A percentile compares a stretch with the other conserved stretches of the same genome.
phyloP scores from a whole-genome alignment of 1,140 invertebrate genomes.

The Aplysia californica region DNA sequence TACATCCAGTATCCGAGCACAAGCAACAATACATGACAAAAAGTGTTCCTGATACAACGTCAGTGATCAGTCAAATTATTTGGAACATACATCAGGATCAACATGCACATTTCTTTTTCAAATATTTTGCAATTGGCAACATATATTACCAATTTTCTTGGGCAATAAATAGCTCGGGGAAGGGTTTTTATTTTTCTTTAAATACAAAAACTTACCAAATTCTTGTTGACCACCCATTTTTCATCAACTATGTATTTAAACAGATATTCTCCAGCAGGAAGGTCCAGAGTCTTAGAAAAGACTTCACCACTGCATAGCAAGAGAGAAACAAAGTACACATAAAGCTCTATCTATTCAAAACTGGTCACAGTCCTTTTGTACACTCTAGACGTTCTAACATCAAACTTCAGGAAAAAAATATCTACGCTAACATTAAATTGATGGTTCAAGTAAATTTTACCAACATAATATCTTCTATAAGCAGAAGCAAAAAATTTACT shows the following conservation, averaged over 20 bases:
- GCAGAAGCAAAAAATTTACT: too few relatives aligned
- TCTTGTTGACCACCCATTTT: slow-evolving; percentile 49
- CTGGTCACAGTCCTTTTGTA: too few relatives aligned
- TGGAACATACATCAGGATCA: too few relatives aligned
- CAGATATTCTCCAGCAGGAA: slow-evolving; percentile 52
- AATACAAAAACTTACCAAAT: slow-evolving; percentile 39
- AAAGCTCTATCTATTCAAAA: background rate
- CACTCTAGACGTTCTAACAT: background rate
- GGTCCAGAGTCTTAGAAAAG: slow-evolving; percentile 41
- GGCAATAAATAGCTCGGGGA: too few relatives aligned
- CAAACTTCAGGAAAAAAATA: background rate
- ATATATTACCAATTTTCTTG: too few relatives aligned
- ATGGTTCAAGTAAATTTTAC: background rate
- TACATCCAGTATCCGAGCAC: too few relatives aligned
- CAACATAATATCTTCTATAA: background rate
- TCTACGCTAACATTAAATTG: background rate
- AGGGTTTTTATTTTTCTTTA: background rate
- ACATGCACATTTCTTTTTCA: too few relatives aligned
- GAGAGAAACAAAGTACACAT: background rate
- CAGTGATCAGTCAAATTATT: too few relatives aligned
- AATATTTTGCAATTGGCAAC: too few relatives aligned
- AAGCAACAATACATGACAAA: too few relatives aligned
- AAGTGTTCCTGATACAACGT: too few relatives aligned
- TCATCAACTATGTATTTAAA: slow-evolving; percentile 56
- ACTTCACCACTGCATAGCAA: slow-evolving; percentile 39